These are phyloP conservation scores for Syncerus caffer DNA, from an alignment of 2,797 vertebrate genomes.

Conservation along the genomic window DNA sequence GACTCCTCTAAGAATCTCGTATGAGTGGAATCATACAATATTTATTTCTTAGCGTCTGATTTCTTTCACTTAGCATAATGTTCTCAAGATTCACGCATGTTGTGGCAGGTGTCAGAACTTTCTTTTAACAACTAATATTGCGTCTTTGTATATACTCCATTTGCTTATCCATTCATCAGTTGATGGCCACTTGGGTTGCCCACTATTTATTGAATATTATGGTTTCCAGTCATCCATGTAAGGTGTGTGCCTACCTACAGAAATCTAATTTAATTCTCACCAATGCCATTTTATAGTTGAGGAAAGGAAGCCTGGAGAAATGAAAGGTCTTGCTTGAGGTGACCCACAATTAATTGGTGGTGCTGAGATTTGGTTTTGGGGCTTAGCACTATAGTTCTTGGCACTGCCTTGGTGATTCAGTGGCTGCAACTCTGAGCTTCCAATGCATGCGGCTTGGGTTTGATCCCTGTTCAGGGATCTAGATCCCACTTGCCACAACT, in stretches of 20 bases:
- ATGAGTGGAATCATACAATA: neutral
- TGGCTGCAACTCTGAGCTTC: neutral
- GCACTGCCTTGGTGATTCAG: neutral
- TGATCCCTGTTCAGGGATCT: neutral
- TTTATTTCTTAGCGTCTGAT: neutral
- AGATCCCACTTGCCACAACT: neutral
- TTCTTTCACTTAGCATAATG: neutral
- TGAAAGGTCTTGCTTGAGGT: neutral
- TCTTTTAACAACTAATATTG: neutral
- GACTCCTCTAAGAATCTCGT: neutral
- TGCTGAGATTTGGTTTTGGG: neutral
- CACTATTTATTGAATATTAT: neutral
- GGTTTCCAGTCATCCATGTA: neutral
- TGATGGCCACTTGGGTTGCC: neutral
- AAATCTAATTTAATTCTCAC: neutral
- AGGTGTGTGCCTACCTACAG: neutral
- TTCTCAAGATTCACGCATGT: neutral
- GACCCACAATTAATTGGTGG: neutral
- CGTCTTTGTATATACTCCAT: fast-evolving
- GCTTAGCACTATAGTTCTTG: neutral
- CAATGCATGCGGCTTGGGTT: neutral
- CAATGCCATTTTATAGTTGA: neutral
- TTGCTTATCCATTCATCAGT: neutral
- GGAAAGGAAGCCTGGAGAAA: neutral
- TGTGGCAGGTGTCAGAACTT: neutral